These are phyloP conservation scores for Brachionus koreanus DNA, from an alignment of 1,140 invertebrate genomes.

Conservation along the genomic window DNA sequence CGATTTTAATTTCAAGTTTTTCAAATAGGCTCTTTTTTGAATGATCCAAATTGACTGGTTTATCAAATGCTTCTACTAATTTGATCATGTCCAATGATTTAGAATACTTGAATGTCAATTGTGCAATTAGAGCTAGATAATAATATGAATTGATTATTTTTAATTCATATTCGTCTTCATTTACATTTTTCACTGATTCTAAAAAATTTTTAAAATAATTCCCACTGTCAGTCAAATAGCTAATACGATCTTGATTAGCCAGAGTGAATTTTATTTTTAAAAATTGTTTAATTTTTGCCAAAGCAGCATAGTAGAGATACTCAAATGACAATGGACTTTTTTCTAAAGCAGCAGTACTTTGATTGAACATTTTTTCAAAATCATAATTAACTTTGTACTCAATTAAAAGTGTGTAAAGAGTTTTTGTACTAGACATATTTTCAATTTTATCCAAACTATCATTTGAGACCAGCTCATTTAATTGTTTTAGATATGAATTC, in stretches of 20 bases:
- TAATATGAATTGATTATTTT: conserved; percentile 25
- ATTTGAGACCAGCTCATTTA: background rate
- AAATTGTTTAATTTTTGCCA: background rate
- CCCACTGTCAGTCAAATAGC: background rate
- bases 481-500: background rate
- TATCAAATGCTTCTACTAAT: background rate
- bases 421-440: background rate
- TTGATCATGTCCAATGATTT: background rate
- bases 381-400: background rate
- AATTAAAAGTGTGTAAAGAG: conserved; percentile 5
- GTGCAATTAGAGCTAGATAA: background rate
- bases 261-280: background rate
- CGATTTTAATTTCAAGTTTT: background rate
- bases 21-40: background rate
- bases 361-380: background rate
- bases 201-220: conserved; percentile 3
- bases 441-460: background rate
- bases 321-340: background rate
- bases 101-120: background rate
- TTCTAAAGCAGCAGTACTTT: background rate
- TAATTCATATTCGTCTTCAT: background rate
- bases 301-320: background rate
- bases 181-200: background rate
- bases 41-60: background rate
- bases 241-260: background rate